Base-by-base conservation (phyloP, 2,113 vertebrate genomes). In the Syngnathus typhle region DNA sequence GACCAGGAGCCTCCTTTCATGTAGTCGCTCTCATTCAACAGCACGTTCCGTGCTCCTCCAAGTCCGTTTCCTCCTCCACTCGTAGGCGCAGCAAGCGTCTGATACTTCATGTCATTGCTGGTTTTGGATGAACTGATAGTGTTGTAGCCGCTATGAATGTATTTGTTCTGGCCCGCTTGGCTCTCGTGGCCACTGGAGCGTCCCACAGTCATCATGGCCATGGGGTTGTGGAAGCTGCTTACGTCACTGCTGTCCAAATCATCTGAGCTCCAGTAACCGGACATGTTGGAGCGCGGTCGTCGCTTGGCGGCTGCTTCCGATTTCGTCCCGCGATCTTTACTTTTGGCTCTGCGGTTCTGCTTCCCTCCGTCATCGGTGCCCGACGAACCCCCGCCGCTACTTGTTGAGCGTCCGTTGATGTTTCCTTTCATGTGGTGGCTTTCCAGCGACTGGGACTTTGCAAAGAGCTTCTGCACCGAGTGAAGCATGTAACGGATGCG, bases 191-290 rank as follows among this genome's bases (percentile, higher is more conserved):
- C 76, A 74, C 81, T 85, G 85, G 82, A 79, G 54, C 92, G 92
- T 41, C 95, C 95, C 3, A 98, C 87, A 0, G 95, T 97, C 95
- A 98, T 96, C 89, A 98, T 93, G 63, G 93, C 93, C 88, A 94
- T 91, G 0, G 94, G 94, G 83, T 93, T 94, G 7, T 93, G 91
- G 87, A 96, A 96, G 82, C 92, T 95, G 88, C 94, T 94, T 73
- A 95, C 86, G 9, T 95, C 95, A 44, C 93, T 93, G 75, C 95
- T 93, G 74, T 95, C 94, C 84, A 99, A 82, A 84, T 99, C 96
- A 0, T 98, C 97, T 0, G 97, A 99, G 81, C 96, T 99, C 96
- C 97, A 98, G 90, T 96, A 98, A 73, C 96, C 97, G 0, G 97
- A 98, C 89, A 99, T 98, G 89, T 98, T 98, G 77, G 95, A 95